Evolutionary conservation across 2,888 invertebrate species (phyloP), one percentile per base, ranked within the genome.

Genomic region (Rutpela maculata): DNA sequence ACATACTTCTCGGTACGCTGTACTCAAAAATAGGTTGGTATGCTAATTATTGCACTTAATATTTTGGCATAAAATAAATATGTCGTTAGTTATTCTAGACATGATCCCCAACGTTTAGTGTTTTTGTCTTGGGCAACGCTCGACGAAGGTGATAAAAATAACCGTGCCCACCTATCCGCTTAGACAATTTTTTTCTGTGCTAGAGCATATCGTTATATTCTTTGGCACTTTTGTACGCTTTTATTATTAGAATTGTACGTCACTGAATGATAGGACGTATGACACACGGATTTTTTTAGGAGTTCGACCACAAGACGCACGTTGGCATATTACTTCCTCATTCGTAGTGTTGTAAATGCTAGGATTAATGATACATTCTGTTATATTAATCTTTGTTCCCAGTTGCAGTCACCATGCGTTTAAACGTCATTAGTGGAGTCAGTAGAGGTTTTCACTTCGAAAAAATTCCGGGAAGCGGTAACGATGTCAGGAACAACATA

Each of bases 141-240:
- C 71, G 62, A 62, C 71, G 71, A 62, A 68, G 55, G 56, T 70
- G 69, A 65, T 38, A 62, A 65, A 74, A 74, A 74, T 74, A 74
- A 74, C 26, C 26, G n/a, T 73, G 57, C 60, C 65, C 74, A 65
- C 74, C 74, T 57, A 74, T 74, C 43, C 43, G 74, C 43, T 74
- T 67, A 74, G 66, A 60, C 71, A 60, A 50, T 59, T 22, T 60
- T 56, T 65, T 74, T 74, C 43, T 60, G 38, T 55, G 50, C 62
- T 26, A 17, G 31, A n/a, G 35, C 50, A 15, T 50, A 17, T 66
- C 73, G 65, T 55, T 74, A 65, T 65, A 71, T 19, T 26, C 35
- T 59, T 66, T 73, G 73, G 73, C 73, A 73, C 65, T 73, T 73
- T 73, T 73, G 26, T 66, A 26, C 12, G 12, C 22, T 57, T 38